Conservation (phyloP, 2,113 vertebrate genomes). For the Tupaia chinensis region DNA sequence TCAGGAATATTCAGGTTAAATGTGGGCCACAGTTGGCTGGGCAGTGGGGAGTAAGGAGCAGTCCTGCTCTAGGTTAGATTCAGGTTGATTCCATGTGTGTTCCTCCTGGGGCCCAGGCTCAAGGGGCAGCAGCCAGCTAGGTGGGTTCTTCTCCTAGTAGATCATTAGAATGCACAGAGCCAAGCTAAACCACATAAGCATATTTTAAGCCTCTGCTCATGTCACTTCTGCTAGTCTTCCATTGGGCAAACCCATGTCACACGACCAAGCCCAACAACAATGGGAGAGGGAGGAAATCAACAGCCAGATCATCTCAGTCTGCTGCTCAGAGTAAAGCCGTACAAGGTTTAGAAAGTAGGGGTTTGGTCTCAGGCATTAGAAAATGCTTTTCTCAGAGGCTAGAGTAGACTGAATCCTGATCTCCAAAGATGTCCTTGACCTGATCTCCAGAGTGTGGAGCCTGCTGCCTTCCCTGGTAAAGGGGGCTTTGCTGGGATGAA, state of each 20-base stretch:
- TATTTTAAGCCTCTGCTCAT: not conserved
- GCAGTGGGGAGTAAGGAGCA: not conserved
- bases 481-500: not conserved
- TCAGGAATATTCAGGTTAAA: not conserved
- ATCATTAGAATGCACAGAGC: not conserved
- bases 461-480: not conserved
- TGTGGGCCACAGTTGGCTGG: not conserved
- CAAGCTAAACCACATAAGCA: not conserved
- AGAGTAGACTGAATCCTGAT: not conserved
- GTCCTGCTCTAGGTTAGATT: not conserved
- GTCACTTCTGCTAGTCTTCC: not conserved
- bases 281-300: not conserved
- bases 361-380: not conserved
- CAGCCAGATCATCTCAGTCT: not conserved
- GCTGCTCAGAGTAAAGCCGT: not conserved
- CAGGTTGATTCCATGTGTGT: not conserved
- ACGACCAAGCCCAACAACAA: not conserved
- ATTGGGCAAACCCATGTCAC: not conserved
- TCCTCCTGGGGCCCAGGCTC: not conserved
- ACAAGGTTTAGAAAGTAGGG: not conserved
- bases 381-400: not conserved
- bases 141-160: not conserved
- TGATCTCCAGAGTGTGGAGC: not conserved
- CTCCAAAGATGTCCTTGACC: not conserved
- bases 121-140: not conserved